A percentile compares a stretch with the other conserved stretches of the same genome.
These are phyloP conservation scores for Remorina albescens DNA, from an alignment of 2,797 vertebrate genomes.

Conservation along the genomic window DNA sequence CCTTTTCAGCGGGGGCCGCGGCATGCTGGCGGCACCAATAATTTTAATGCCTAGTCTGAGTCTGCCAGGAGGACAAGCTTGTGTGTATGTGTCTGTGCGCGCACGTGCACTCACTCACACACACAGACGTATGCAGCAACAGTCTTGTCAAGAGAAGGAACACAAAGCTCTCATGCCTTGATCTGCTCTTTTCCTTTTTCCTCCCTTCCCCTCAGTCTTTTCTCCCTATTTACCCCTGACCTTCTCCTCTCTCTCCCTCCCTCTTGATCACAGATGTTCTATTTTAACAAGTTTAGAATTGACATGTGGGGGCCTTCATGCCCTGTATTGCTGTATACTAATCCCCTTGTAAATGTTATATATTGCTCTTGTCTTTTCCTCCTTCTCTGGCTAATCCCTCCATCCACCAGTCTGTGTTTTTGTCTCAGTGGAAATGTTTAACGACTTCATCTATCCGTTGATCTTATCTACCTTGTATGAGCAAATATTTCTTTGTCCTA, in stretches of 20 bases:
- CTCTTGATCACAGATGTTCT: conserved; percentile 71
- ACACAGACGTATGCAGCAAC: conserved; percentile 50
- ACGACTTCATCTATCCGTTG: neutral
- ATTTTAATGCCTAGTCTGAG: conserved; percentile 84
- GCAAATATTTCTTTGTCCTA: conserved; percentile 14
- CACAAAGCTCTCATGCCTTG: conserved; percentile 75
- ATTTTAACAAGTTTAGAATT: conserved; percentile 76
- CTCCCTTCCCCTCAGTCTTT: conserved; percentile 49
- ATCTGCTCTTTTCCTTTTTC: conserved; percentile 68
- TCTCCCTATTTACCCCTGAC: conserved; percentile 66
- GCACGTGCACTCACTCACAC: conserved; percentile 13
- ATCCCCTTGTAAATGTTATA: conserved; percentile 69
- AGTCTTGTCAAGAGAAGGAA: conserved; percentile 74
- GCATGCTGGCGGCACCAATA: conserved; percentile 84
- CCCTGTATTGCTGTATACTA: conserved; percentile 67
- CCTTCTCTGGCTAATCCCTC: conserved; percentile 4
- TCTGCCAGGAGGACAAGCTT: conserved; percentile 76
- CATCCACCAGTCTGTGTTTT: neutral
- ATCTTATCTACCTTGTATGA: neutral
- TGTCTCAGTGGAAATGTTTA: conserved; percentile 28
- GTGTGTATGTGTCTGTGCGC: conserved; percentile 16
- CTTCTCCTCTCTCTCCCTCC: conserved; percentile 35
- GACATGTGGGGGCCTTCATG: conserved; percentile 61
- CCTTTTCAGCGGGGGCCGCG: conserved; percentile 80
- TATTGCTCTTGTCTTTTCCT: conserved; percentile 25